These are phyloP conservation scores for Sminthurides bifidus DNA, from an alignment of 1,140 invertebrate genomes.

Conservation along the genomic window DNA sequence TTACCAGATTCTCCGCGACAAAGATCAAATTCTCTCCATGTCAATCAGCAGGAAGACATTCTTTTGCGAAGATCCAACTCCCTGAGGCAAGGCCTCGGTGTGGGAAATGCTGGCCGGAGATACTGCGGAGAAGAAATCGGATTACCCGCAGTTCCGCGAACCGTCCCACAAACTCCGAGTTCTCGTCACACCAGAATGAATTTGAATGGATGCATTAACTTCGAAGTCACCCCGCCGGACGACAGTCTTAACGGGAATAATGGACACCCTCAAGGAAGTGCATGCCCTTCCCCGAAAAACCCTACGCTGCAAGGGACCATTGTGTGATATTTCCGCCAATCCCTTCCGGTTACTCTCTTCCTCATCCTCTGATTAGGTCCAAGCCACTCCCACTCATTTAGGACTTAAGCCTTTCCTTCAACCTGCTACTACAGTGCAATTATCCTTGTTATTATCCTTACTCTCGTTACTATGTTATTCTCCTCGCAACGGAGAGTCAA, in stretches of 20 bases:
- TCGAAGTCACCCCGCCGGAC: conserved; percentile 71
- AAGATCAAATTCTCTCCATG: conserved; percentile 68
- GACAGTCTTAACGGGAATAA: too few relatives aligned
- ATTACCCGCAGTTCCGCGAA: conserved; percentile 45
- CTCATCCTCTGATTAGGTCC: too few relatives aligned
- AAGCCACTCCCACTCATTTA: too few relatives aligned
- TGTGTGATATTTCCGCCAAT: conserved; percentile 64
- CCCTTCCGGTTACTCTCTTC: too few relatives aligned
- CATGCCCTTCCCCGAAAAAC: conserved; percentile 42
- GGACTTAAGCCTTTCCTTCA: too few relatives aligned
- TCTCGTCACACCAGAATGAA: conserved; percentile 50
- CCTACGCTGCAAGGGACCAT: conserved; percentile 74
- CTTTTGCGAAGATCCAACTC: conserved; percentile 69
- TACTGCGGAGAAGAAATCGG: conserved; percentile 69
- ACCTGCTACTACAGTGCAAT: too few relatives aligned
- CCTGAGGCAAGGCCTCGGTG: conserved; percentile 55
- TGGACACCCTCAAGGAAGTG: conserved; percentile 39
- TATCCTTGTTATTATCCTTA: too few relatives aligned
- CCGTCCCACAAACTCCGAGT: conserved; percentile 12
- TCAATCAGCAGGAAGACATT: conserved; percentile 59
- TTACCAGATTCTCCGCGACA: conserved; percentile 73
- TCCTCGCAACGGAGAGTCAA: too few relatives aligned
- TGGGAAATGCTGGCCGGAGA: conserved; percentile 42
- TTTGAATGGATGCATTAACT: conserved; percentile 68
- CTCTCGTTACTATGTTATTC: too few relatives aligned